A percentile compares a stretch with the other conserved stretches of the same genome.
These are phyloP conservation scores for Chloropsis cyanopogon DNA, from an alignment of 2,113 vertebrate genomes.

Conservation along the genomic window DNA sequence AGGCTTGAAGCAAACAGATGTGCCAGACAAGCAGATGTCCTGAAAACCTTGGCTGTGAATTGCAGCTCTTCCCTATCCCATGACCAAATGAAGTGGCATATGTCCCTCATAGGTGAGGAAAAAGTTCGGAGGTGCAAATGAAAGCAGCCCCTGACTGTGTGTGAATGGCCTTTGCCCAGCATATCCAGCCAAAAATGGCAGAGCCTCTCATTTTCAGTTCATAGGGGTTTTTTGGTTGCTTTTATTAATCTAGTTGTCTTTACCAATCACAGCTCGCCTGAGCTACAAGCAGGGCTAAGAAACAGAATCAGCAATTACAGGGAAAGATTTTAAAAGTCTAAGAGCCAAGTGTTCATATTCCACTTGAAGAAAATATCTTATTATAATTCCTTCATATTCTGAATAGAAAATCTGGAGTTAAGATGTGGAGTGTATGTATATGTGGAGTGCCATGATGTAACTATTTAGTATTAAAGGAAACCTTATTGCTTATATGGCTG, in stretches of 20 bases:
- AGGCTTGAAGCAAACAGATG: background rate
- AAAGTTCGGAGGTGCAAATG: background rate
- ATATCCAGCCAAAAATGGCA: background rate
- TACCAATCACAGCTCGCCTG: background rate
- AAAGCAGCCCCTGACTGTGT: background rate
- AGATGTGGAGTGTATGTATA: background rate
- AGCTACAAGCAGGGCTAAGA: background rate
- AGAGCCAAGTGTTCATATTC: background rate
- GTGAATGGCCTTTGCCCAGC: background rate
- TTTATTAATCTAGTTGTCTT: background rate
- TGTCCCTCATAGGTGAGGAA: fast-evolving
- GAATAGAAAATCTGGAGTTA: background rate
- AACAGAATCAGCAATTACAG: background rate
- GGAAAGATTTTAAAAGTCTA: background rate
- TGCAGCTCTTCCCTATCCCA: background rate
- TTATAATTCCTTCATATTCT: background rate
- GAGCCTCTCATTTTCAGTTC: background rate
- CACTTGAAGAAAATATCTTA: background rate
- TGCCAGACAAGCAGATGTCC: background rate
- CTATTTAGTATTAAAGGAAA: background rate
- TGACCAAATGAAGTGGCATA: background rate
- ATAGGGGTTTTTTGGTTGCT: background rate
- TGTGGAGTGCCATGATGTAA: background rate
- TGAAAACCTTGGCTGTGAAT: background rate
- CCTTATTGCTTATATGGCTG: background rate